These are phyloP conservation scores for Cartodere bifasciata DNA, from an alignment of 2,888 invertebrate species.

Conservation along the genomic window DNA sequence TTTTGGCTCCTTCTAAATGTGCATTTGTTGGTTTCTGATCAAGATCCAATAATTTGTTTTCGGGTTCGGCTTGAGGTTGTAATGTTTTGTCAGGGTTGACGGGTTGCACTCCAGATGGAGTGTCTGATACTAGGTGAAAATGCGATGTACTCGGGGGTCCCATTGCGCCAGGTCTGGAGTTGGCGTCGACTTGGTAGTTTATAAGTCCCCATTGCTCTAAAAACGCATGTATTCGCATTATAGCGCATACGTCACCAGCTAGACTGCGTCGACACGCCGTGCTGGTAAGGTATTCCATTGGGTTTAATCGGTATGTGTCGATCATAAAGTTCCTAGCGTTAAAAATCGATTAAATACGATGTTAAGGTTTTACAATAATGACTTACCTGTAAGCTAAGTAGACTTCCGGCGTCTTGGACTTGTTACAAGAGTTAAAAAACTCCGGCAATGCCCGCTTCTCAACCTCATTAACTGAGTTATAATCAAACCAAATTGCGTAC, in stretches of 20 bases:
- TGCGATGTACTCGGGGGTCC: slow-evolving; percentile 95
- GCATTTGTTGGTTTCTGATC: slow-evolving; percentile 41
- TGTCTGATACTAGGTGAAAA: slow-evolving; percentile 91
- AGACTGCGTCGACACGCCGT: slow-evolving; percentile 89
- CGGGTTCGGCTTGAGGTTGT: slow-evolving; percentile 43
- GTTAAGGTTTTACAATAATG: background rate
- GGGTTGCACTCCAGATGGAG: slow-evolving; percentile 86
- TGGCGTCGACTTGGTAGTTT: slow-evolving; percentile 90
- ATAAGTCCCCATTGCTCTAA: slow-evolving; percentile 95
- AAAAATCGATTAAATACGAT: background rate
- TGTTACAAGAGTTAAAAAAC: slow-evolving; percentile 91
- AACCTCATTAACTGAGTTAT: slow-evolving; percentile 88
- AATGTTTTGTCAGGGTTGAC: slow-evolving; percentile 63
- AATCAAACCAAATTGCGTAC: slow-evolving; percentile 96
- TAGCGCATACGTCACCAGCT: slow-evolving; percentile 93
- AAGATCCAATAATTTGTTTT: slow-evolving; percentile 52
- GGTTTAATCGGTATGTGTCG: slow-evolving; percentile 87
- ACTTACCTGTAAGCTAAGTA: slow-evolving; percentile 66
- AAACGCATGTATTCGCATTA: slow-evolving; percentile 92
- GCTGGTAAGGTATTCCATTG: slow-evolving; percentile 88
- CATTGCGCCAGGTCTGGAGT: slow-evolving; percentile 85
- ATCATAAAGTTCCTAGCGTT: slow-evolving; percentile 84
- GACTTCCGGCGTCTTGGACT: slow-evolving; percentile 90
- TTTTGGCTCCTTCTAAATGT: slow-evolving; percentile 30
- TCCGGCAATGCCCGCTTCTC: slow-evolving; percentile 89